Evolutionary conservation across 2,113 vertebrate genomes (phyloP).

Genomic region (Thunnus thynnus): DNA sequence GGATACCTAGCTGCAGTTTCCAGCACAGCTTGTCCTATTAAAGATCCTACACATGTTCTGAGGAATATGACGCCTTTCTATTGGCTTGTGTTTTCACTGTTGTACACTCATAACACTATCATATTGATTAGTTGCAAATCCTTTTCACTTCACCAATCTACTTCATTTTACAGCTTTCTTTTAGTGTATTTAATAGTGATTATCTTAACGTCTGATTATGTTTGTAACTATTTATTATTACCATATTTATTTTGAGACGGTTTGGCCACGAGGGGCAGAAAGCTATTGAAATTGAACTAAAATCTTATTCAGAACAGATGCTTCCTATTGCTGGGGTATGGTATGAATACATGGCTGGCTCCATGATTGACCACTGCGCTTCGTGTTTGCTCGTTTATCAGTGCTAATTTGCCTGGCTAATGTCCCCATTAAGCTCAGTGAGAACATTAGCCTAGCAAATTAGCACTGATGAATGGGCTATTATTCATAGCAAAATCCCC

Average conservation of each 20-base stretch:
- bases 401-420: conserved; percentile 76
- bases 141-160: neutral
- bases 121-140: neutral
- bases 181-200: conserved; percentile 8
- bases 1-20: neutral
- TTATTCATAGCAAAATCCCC: conserved; percentile 70
- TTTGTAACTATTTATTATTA: conserved; percentile 24
- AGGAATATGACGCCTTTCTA: neutral
- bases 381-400: conserved; percentile 79
- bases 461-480: conserved; percentile 76
- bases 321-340: conserved; percentile 45
- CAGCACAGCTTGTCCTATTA: neutral
- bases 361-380: conserved; percentile 71
- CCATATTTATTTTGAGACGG: conserved; percentile 4
- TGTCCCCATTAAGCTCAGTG: conserved; percentile 76
- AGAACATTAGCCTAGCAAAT: conserved; percentile 81
- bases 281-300: conserved; percentile 55
- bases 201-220: neutral
- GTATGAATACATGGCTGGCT: conserved; percentile 49
- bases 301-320: conserved; percentile 65
- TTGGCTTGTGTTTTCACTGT: too few species aligned
- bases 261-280: conserved; percentile 12
- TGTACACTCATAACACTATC: too few species aligned
- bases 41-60: neutral
- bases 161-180: neutral